These are phyloP conservation scores for Carassius gibelio DNA, from an alignment of 2,113 vertebrate genomes.

Conservation along the genomic window DNA sequence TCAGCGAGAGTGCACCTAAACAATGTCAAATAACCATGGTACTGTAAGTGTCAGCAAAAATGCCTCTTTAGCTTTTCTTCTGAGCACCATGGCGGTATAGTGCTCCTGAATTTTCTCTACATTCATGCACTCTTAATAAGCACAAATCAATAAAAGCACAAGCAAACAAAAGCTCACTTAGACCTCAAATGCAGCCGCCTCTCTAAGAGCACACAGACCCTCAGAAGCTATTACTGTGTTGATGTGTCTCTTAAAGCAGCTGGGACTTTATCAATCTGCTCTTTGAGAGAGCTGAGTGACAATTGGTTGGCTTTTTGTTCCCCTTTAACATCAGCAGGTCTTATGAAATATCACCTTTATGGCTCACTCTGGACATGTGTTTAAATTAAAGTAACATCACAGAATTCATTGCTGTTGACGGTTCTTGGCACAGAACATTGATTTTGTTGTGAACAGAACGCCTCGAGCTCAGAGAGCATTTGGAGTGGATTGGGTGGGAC, in stretches of 20 bases:
- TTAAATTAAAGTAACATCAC: slow-evolving; percentile 30
- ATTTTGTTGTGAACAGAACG: neutral
- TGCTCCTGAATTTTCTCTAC: slow-evolving; percentile 8
- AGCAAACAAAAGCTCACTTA: slow-evolving; percentile 56
- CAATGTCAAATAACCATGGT: slow-evolving; percentile 52
- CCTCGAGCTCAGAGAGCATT: neutral
- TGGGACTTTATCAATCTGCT: neutral
- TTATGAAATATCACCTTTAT: slow-evolving; percentile 25
- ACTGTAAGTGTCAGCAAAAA: slow-evolving; percentile 50
- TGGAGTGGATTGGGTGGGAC: slow-evolving; percentile 7
- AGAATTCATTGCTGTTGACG: slow-evolving; percentile 11
- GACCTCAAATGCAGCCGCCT: slow-evolving; percentile 45
- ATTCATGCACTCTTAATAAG: slow-evolving; percentile 46
- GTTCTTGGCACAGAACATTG: neutral
- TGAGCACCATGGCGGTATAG: slow-evolving; percentile 13
- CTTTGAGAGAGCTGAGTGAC: neutral
- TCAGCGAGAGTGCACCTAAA: slow-evolving; percentile 41
- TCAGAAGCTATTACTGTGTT: slow-evolving; percentile 49
- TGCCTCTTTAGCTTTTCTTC: slow-evolving; percentile 42
- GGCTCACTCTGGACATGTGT: slow-evolving; percentile 5
- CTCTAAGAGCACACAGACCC: slow-evolving; percentile 46
- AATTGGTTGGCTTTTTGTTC: neutral
- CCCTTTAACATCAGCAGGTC: neutral
- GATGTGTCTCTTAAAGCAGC: slow-evolving; percentile 27
- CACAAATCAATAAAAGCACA: slow-evolving; percentile 56